Base-by-base conservation (phyloP, 1,140 invertebrate species). In the Limonius californicus region DNA sequence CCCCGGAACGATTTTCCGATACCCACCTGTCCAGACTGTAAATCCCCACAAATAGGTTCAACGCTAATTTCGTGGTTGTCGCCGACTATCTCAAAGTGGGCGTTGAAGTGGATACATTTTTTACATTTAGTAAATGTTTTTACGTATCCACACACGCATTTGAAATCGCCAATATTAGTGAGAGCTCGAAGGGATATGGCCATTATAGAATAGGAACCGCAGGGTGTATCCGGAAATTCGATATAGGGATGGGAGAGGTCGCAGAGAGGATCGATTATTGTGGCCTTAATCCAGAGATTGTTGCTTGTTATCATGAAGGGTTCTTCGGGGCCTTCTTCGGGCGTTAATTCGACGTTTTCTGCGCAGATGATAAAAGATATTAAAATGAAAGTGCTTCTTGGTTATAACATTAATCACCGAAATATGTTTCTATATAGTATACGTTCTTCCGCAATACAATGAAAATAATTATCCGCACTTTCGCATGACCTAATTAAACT, bases 161-260 rank as follows among this genome's bases (percentile, higher is more conserved):
- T 12, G 8, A 15, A 11, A 1, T 60, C 57, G 2, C 62, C 39
- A n/a, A 55, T 9, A 8, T 43, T 27, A 11, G 54, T 16, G 0
- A 62, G 14, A 1, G 63, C 57, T 30, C 42, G 59, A n/a, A 73
- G 30, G 18, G 57, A 47, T 12, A 72, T 45, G 9, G 55, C 27
- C 59, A 66, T 67, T 0, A 55, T 18, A 3, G 71, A 72, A 42
- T 68, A 70, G 1, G 70, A 71, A 30, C 72, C 69, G 39, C 70
- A 70, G 6, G 72, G 66, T 23, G 72, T 72, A 35, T 72, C 66
- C 0, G 70, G 70, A 64, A 73, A 70, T 14, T 63, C 32, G 0
- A 73, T 54, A 1, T 56, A 50, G 57, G 72, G 70, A 42, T 64
- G 60, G 7, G 64, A 66, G 12, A 71, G 60, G 12, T 66, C 64